A percentile compares a stretch with the other conserved stretches of the same genome.
Evolutionary conservation across 2,888 invertebrate genomes (phyloP).

Genomic region (Pristionchus fissidentatus): DNA sequence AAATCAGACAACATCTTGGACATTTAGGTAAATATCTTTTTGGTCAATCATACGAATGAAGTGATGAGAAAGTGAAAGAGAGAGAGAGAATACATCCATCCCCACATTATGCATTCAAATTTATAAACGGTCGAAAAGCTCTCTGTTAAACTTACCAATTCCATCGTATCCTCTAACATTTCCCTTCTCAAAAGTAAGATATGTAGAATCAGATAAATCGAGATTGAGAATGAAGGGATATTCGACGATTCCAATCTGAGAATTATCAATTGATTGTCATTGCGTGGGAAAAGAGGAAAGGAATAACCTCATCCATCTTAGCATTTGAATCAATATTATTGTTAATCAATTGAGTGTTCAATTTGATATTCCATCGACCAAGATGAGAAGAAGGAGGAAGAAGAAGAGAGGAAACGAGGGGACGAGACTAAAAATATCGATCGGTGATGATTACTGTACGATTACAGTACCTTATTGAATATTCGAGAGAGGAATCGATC

Average conservation of each 20-base stretch:
- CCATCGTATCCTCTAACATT: conserved; percentile 79
- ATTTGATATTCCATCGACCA: conserved; percentile 20
- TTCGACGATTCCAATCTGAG: conserved; percentile 57
- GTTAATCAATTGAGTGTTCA: neutral
- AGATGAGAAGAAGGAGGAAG: conserved; percentile 31
- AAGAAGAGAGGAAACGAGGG: conserved; percentile 8
- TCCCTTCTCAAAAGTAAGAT: conserved; percentile 84
- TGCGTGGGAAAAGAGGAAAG: neutral
- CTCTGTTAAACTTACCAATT: conserved; percentile 79
- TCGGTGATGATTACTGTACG: neutral
- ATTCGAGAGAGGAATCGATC: conserved; percentile 81
- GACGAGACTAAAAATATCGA: neutral
- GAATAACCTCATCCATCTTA: neutral
- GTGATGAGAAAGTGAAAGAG: no score
- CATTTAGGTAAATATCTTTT: no score
- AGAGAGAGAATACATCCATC: no score
- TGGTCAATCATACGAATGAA: no score
- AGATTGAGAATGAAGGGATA: conserved; percentile 85
- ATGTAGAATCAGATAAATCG: conserved; percentile 76
- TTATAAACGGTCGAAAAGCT: no score
- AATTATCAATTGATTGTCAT: neutral
- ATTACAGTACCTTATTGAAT: conserved; percentile 75
- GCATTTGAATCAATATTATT: neutral
- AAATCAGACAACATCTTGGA: no score
- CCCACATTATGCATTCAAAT: no score